Evolutionary conservation across 2,113 vertebrate genomes (phyloP), one percentile per base, ranked within the genome.

Genomic region (Bolborhynchus lineola): DNA sequence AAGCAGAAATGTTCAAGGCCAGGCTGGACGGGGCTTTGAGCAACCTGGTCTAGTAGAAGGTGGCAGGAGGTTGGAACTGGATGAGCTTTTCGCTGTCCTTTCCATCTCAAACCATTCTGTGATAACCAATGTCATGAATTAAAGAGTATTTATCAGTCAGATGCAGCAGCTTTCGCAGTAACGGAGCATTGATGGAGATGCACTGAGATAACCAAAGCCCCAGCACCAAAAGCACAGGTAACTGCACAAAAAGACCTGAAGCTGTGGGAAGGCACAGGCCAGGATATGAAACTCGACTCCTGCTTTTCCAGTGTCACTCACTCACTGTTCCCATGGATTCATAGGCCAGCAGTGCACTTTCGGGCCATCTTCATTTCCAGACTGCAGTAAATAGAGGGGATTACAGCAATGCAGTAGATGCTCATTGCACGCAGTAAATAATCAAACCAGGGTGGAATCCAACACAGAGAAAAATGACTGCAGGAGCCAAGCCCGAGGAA

Each of bases 251-350:
- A 55, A 17, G 47, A 60, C 28, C 35, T 13, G 17, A 25, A 63
- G 14, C 52, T 37, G 16, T n/a, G 71, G 33, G 84, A n/a, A 42
- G 42, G 52, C 39, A 42, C 2, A 55, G 33, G 79, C 39, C 24
- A 23, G 57, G 68, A 12, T 12, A 4, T 5, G 11, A 42, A 16
- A 60, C 33, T 29, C 24, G 19, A 13, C 33, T 31, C 15, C 29
- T 44, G 13, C 7, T n/a, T n/a, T 50, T 44, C 33, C 41, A 29
- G 0, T 9, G 2, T 23, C 17, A 4, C 2, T 59, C 12, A 16
- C 18, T 49, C 17, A 14, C 59, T 46, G 0, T 17, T 62, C 60
- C 59, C 49, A n/a, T 42, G 17, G 53, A 24, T 15, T 55, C 9
- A 1, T 7, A 2, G 18, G 25, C 39, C 29, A 37, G 9, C 24